phyloP scores from a whole-genome alignment of 2,797 vertebrate genomes.

The Dendrocincla tyrannina region DNA sequence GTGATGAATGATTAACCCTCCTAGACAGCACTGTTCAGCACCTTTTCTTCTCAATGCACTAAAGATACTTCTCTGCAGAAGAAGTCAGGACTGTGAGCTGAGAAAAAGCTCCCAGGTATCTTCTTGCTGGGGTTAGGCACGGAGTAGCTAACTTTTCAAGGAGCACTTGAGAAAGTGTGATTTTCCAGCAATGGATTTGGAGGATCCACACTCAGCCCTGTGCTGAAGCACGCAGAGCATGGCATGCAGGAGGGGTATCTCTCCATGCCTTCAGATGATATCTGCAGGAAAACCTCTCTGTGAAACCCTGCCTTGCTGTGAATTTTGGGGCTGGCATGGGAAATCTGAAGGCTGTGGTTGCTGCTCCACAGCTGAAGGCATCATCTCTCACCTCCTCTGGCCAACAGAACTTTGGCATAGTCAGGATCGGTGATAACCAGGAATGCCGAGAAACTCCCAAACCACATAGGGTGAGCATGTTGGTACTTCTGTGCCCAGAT shows the following conservation, averaged over 20 bases:
- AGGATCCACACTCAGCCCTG: rapidly evolving
- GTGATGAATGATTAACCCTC: constrained; percentile 15
- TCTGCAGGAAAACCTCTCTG: background rate
- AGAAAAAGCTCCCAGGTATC: background rate
- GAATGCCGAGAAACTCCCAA: constrained; percentile 74
- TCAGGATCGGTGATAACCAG: constrained; percentile 78
- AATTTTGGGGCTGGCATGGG: background rate
- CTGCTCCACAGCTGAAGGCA: background rate
- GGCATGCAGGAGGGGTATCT: background rate
- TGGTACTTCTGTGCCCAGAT: constrained; percentile 72
- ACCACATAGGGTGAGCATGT: constrained; percentile 75
- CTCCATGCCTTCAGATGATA: background rate
- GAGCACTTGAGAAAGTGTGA: background rate
- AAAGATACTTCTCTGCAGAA: background rate
- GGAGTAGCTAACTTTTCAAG: background rate
- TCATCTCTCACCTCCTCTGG: constrained; percentile 76
- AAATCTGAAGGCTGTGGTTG: background rate
- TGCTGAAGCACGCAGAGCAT: background rate
- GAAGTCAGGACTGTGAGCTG: background rate
- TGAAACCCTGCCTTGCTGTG: background rate
- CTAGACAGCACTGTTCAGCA: background rate
- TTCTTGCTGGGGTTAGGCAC: background rate
- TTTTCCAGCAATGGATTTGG: background rate
- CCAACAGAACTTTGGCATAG: constrained; percentile 80
- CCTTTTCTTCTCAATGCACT: background rate